phyloP scores from a whole-genome alignment of 2,888 invertebrate species.

The Leptura quadrifasciata region DNA sequence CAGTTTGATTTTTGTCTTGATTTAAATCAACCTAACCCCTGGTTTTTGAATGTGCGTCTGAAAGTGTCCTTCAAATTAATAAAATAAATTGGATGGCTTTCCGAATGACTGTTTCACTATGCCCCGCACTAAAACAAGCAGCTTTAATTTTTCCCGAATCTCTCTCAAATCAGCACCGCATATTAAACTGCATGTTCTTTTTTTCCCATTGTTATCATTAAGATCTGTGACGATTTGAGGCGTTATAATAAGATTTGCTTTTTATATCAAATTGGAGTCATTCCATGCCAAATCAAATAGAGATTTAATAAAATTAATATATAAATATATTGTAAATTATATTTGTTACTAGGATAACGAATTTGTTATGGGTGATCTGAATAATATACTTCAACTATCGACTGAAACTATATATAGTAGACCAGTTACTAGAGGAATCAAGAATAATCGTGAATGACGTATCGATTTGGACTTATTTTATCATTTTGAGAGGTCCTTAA shows the following conservation, averaged over 20 bases:
- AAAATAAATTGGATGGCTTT: no score
- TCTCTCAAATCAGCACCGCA: conserved; percentile 26
- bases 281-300: conserved; percentile 38
- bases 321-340: conserved; percentile 10
- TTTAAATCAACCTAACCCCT: no score
- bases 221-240: conserved; percentile 25
- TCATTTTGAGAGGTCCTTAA: no score
- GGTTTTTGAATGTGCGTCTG: no score
- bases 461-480: no score
- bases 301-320: conserved; percentile 32
- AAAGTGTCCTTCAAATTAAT: no score
- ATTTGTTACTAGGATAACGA: neutral
- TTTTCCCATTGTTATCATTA: neutral
- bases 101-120: no score
- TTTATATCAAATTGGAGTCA: conserved; percentile 30
- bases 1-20: no score
- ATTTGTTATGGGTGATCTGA: conserved; percentile 22
- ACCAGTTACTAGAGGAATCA: no score
- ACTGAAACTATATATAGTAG: neutral
- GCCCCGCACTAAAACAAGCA: no score
- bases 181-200: conserved; percentile 26
- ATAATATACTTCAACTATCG: conserved; percentile 8
- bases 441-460: no score
- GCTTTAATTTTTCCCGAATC: conserved; percentile 34
- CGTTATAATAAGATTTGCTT: conserved; percentile 33